phyloP scores from a whole-genome alignment of 2,888 invertebrate genomes.

The Polyommatus icarus region DNA sequence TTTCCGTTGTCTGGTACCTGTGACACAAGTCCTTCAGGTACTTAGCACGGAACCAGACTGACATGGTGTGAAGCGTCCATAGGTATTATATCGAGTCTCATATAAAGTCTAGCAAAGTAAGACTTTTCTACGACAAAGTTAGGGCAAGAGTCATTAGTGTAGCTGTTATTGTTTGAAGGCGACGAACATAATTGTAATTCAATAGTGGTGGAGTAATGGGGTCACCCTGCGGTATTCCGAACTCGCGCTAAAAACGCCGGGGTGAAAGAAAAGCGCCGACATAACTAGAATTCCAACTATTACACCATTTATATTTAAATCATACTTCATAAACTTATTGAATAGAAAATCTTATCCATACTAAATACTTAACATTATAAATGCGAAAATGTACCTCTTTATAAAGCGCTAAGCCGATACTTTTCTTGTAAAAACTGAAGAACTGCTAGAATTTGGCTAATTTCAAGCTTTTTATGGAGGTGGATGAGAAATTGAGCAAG shows the following conservation, averaged over 20 bases:
- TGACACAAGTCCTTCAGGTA: too few relatives aligned
- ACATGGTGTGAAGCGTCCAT: too few relatives aligned
- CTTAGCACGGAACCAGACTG: too few relatives aligned
- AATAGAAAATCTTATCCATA: not conserved
- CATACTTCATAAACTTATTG: not conserved
- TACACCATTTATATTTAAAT: not conserved
- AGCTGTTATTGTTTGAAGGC: constrained; percentile 19
- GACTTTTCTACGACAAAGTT: not conserved
- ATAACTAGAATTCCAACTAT: constrained; percentile 1
- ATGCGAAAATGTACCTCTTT: too few relatives aligned
- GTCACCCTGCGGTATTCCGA: constrained; percentile 1
- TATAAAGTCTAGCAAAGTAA: not conserved
- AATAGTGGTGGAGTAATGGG: constrained; percentile 3
- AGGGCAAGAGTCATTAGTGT: constrained; percentile 10
- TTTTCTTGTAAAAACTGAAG: too few relatives aligned
- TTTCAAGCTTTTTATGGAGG: too few relatives aligned
- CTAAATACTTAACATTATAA: not conserved
- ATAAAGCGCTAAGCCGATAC: too few relatives aligned
- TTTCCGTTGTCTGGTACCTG: too few relatives aligned
- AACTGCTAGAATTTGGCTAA: too few relatives aligned
- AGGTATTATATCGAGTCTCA: not conserved
- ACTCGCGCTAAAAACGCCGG: not conserved
- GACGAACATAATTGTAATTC: constrained; percentile 15
- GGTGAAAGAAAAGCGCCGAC: constrained; percentile 2
- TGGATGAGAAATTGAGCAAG: too few relatives aligned